Percentiles rank a stretch among this genome's conserved stretches.
phyloP scores from a whole-genome alignment of 1,140 invertebrate species.

The Schlechtendalia chinensis region DNA sequence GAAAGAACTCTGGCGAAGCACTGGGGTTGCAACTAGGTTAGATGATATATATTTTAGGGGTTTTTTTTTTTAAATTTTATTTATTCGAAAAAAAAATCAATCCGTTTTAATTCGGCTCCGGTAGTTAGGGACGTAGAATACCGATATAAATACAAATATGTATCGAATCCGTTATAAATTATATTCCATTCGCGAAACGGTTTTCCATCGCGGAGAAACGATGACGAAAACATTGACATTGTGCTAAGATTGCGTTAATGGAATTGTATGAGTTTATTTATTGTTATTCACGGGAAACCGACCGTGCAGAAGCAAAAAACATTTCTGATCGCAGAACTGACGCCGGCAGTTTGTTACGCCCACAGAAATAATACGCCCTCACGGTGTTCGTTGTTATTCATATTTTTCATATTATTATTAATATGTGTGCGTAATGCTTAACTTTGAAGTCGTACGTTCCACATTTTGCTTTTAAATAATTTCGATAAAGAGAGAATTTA shows the following conservation, averaged over 20 bases:
- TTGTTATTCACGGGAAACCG: not conserved
- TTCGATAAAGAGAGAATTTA: not conserved
- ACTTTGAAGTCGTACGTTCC: not conserved
- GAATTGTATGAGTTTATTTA: not conserved
- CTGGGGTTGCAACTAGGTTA: slow-evolving; percentile 57
- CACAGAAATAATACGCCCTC: not conserved
- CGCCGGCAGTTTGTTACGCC: not conserved
- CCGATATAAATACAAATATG: not conserved
- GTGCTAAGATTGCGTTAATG: not conserved
- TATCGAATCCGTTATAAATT: not conserved
- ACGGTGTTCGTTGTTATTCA: not conserved
- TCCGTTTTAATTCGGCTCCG: not conserved
- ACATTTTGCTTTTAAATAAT: not conserved
- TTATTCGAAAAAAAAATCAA: not conserved
- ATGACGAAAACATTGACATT: not conserved
- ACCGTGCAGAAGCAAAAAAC: not conserved
- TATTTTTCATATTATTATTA: not conserved
- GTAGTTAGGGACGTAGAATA: too few species aligned
- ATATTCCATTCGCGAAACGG: not conserved
- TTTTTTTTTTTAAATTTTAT: not conserved
- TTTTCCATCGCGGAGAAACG: not conserved
- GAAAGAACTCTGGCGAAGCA: slow-evolving; percentile 57
- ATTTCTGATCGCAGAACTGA: slow-evolving; percentile 10
- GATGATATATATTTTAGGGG: not conserved
- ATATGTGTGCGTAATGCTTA: not conserved